These are phyloP conservation scores for Lumbricus terrestris DNA, from an alignment of 2,888 invertebrate species.

Conservation along the genomic window DNA sequence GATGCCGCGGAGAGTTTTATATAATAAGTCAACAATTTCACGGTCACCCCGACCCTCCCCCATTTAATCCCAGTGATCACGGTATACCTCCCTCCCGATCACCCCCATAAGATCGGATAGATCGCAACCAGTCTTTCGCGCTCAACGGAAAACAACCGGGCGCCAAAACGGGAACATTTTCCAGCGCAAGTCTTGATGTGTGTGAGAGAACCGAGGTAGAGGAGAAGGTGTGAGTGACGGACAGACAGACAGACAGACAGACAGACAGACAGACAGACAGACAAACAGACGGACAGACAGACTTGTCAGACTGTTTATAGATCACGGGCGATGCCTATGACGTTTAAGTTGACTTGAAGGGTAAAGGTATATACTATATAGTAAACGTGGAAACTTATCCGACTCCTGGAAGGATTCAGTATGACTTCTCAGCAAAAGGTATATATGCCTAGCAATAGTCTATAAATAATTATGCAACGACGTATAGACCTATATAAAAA, in stretches of 20 bases:
- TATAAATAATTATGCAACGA: no score
- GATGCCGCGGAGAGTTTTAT: not conserved
- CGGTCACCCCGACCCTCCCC: constrained; percentile 3
- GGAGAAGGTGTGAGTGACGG: not conserved
- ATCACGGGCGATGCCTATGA: not conserved
- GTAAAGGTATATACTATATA: no score
- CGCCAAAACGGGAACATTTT: not conserved
- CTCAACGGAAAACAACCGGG: not conserved
- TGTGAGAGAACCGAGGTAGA: no score
- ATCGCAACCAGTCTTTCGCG: not conserved
- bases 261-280: no score
- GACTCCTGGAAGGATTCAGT: not conserved
- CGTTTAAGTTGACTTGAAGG: constrained; percentile 3
- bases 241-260: not conserved
- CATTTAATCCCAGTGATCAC: not conserved
- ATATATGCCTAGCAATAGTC: not conserved
- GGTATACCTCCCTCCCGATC: not conserved
- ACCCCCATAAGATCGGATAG: not conserved
- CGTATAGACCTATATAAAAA: no score
- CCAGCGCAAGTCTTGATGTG: not conserved
- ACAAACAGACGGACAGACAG: not conserved
- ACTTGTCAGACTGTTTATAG: not conserved
- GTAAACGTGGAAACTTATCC: not conserved
- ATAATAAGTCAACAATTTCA: constrained; percentile 3
- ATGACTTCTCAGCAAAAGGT: not conserved